Percentiles rank a stretch among this genome's conserved stretches.
phyloP scores from a whole-genome alignment of 2,888 invertebrate genomes.

The Mesoligia furuncula region DNA sequence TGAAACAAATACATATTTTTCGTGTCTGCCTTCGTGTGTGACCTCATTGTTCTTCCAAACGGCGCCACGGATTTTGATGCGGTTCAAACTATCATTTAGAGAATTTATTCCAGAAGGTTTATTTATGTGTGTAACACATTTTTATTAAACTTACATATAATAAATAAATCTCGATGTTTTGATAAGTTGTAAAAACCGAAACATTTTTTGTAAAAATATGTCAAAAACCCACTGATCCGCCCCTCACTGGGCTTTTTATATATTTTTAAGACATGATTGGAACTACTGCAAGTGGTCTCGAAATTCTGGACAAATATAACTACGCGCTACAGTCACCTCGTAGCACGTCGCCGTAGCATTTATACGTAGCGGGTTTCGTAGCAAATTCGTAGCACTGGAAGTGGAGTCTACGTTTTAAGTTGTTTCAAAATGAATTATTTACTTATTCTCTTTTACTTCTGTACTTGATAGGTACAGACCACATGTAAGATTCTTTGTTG shows the following conservation, averaged over 20 bases:
- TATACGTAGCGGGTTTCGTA: slow-evolving; percentile 21
- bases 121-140: too few species aligned
- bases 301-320: not conserved
- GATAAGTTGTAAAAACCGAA: not conserved
- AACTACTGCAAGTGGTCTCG: too few species aligned
- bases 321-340: not conserved
- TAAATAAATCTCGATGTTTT: too few species aligned
- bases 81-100: not conserved
- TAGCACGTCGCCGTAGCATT: slow-evolving; percentile 30
- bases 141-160: too few species aligned
- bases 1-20: slow-evolving; percentile 1
- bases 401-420: not conserved
- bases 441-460: not conserved
- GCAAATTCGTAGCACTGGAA: slow-evolving; percentile 18
- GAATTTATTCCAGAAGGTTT: too few species aligned
- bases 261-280: not conserved
- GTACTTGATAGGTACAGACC: too few species aligned
- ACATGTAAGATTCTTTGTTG: not conserved
- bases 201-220: too few species aligned
- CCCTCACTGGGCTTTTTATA: not conserved
- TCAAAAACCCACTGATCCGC: too few species aligned
- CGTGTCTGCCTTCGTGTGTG: not conserved
- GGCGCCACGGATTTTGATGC: not conserved
- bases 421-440: not conserved
- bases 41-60: not conserved